These are phyloP conservation scores for Falco rusticolus DNA, from an alignment of 2,797 vertebrate genomes.

Conservation along the genomic window DNA sequence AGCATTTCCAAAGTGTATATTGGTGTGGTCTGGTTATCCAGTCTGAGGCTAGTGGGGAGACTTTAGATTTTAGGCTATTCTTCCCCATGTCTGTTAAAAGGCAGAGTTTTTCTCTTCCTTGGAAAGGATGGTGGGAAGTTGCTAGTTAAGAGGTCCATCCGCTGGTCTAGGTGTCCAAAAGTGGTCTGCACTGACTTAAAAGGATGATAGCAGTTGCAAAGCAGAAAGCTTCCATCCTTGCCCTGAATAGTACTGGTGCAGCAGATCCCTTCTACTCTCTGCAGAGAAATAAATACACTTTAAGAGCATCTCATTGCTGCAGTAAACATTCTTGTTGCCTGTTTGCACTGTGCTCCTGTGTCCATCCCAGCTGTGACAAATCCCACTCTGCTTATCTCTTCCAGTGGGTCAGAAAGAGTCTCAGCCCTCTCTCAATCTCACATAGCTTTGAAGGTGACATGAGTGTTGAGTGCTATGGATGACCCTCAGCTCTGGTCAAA, in stretches of 20 bases:
- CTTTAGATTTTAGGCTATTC: not conserved
- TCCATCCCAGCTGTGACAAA: not conserved
- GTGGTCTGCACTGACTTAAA: not conserved
- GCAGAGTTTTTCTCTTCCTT: not conserved
- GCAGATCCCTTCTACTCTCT: not conserved
- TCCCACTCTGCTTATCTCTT: not conserved
- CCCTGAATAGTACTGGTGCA: not conserved
- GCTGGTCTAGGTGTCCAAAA: not conserved
- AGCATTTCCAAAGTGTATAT: not conserved
- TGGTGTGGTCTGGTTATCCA: not conserved
- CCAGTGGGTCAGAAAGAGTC: not conserved
- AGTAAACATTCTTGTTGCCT: not conserved
- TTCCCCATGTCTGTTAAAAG: not conserved
- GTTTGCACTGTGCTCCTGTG: not conserved
- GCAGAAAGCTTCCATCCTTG: not conserved
- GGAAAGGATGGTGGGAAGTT: not conserved
- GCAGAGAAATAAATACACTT: not conserved
- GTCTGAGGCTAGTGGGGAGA: not conserved
- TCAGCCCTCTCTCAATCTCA: not conserved
- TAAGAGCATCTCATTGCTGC: not conserved
- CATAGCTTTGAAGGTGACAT: not conserved
- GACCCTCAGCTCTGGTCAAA: not conserved
- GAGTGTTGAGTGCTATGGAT: not conserved
- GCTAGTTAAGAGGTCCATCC: not conserved
- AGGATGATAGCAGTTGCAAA: not conserved